Conservation (phyloP, 2,888 invertebrate species). For the Oxyteleia sp. region DNA sequence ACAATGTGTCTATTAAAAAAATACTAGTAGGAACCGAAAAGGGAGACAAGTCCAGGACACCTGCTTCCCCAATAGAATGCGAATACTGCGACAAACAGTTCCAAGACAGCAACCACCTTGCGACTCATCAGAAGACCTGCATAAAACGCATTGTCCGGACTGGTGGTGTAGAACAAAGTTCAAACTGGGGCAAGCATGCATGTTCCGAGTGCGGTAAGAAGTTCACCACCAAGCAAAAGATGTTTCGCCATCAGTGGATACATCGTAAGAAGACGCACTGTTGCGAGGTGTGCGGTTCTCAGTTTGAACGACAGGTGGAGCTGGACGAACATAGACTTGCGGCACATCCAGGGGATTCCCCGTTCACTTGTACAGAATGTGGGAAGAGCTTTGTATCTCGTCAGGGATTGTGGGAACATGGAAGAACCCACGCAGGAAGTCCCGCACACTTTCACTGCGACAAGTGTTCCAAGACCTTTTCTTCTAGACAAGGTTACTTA, state of each 20-base stretch:
- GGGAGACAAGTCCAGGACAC: conserved; percentile 73
- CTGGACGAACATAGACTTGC: conserved; percentile 87
- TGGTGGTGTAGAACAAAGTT: conserved; percentile 79
- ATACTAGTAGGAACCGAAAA: conserved; percentile 84
- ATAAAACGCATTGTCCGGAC: conserved; percentile 82
- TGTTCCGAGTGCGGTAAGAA: conserved; percentile 87
- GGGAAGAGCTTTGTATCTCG: conserved; percentile 88
- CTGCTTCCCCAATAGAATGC: conserved; percentile 86
- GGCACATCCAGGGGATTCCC: conserved; percentile 86
- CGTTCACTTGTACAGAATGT: conserved; percentile 87
- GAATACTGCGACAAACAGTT: conserved; percentile 88
- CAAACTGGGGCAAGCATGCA: conserved; percentile 86
- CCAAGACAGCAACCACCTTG: conserved; percentile 86
- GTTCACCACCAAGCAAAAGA: conserved; percentile 88
- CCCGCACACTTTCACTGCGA: conserved; percentile 88
- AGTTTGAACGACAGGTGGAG: conserved; percentile 86
- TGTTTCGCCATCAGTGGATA: conserved; percentile 88
- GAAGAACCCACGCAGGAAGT: conserved; percentile 87
- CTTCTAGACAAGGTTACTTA: conserved; percentile 88
- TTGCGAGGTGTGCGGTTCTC: conserved; percentile 87
- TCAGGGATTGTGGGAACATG: conserved; percentile 88
- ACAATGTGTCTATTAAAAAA: too few species aligned
- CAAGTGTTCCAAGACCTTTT: conserved; percentile 88
- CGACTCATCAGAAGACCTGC: conserved; percentile 86
- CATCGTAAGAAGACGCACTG: conserved; percentile 87